Evolutionary conservation across 2,797 vertebrate genomes (phyloP).

Genomic region (Garrulus glandarius): DNA sequence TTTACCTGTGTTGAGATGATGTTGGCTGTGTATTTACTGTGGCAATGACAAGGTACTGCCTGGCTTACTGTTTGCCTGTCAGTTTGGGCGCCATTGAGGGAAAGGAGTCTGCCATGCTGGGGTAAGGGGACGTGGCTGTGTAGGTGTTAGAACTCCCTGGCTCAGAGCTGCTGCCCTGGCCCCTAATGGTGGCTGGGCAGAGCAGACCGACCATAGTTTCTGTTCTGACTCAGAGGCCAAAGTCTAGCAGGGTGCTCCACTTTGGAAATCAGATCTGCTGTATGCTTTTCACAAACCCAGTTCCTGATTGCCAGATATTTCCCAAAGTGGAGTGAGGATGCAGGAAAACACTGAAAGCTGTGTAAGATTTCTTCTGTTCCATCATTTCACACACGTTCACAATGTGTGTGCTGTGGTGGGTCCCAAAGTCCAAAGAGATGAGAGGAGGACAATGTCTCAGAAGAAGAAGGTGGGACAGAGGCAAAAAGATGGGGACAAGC

Average conservation of each 20-base stretch:
- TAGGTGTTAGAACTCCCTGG: not conserved
- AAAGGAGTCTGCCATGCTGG: not conserved
- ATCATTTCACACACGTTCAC: not conserved
- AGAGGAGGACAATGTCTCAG: fast-evolving
- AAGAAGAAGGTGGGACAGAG: not conserved
- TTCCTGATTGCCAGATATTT: not conserved
- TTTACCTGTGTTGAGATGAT: not conserved
- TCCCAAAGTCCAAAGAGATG: not conserved
- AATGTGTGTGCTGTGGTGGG: not conserved
- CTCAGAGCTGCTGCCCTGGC: not conserved
- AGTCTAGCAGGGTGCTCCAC: not conserved
- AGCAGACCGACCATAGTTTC: not conserved
- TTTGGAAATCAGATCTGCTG: fast-evolving
- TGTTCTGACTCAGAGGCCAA: not conserved
- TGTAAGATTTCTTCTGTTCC: not conserved
- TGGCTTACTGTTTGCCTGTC: not conserved
- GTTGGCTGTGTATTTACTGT: not conserved
- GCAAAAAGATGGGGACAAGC: not conserved
- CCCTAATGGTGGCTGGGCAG: not conserved
- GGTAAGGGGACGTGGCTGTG: not conserved
- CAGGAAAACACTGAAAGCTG: not conserved
- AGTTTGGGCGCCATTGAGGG: not conserved
- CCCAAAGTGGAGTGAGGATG: not conserved
- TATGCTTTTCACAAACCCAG: not conserved
- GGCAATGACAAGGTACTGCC: not conserved